Percentiles rank a stretch among this genome's conserved stretches.
Evolutionary conservation across 2,888 invertebrate genomes (phyloP).

Genomic region (Thalpophila matura): DNA sequence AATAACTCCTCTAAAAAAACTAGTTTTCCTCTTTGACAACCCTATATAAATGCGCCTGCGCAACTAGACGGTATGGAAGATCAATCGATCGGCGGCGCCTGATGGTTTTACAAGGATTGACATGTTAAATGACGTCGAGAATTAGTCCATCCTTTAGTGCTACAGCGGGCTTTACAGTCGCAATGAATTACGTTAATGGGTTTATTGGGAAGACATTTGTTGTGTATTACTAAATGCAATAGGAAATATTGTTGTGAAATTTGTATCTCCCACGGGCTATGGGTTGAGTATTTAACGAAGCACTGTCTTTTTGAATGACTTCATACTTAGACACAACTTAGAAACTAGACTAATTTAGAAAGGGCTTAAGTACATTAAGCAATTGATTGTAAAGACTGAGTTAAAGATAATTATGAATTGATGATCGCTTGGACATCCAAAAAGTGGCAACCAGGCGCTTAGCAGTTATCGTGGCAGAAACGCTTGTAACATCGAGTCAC

Average conservation of each 20-base stretch:
- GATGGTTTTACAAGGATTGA: slow-evolving; percentile 60
- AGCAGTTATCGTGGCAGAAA: no score
- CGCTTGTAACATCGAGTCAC: no score
- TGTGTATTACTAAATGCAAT: neutral
- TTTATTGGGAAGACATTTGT: slow-evolving; percentile 15
- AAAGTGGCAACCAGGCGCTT: no score
- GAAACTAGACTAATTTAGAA: no score
- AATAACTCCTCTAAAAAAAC: neutral
- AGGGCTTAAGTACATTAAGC: no score
- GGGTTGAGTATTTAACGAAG: no score
- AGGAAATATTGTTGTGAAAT: neutral
- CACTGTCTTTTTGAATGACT: no score
- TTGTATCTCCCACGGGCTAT: no score
- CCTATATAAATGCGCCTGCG: slow-evolving; percentile 35
- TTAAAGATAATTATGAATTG: no score
- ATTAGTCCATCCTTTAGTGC: slow-evolving; percentile 46
- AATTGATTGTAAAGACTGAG: no score
- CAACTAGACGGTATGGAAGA: slow-evolving; percentile 34
- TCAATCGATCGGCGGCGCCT: slow-evolving; percentile 42
- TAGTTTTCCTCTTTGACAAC: slow-evolving; percentile 11
- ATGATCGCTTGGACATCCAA: no score
- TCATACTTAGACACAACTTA: no score
- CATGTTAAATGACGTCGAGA: slow-evolving; percentile 57
- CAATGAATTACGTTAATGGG: slow-evolving; percentile 18
- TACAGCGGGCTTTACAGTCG: slow-evolving; percentile 2